These are phyloP conservation scores for Chrysogorgia sp. DNA, from an alignment of 92 coral and sea anemone species.

Conservation along the genomic window DNA sequence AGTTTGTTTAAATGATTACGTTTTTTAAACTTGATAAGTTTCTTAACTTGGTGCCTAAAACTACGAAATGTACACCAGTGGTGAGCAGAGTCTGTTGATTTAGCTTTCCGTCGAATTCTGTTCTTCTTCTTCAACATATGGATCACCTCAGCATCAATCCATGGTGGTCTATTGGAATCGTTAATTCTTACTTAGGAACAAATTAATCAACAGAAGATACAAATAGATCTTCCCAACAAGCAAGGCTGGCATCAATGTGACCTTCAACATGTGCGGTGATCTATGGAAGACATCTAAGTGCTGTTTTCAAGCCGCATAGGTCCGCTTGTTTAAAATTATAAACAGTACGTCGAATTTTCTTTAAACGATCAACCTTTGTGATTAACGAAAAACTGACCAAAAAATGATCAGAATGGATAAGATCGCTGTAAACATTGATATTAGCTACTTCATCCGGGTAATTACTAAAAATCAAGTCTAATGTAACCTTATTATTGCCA, in stretches of 20 bases:
- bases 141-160: constrained; percentile 53
- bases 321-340: constrained; percentile 42
- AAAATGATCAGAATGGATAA: constrained; percentile 30
- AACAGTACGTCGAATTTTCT: constrained; percentile 34
- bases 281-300: constrained; percentile 24
- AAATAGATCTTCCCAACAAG: constrained; percentile 21
- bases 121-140: constrained; percentile 44
- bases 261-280: constrained; percentile 12
- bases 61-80: constrained; percentile 31
- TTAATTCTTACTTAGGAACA: constrained; percentile 39
- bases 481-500: no score
- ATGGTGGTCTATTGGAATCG: constrained; percentile 54
- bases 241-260: constrained; percentile 6
- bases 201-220: constrained; percentile 35
- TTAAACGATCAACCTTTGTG: constrained; percentile 11
- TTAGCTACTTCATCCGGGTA: constrained; percentile 29
- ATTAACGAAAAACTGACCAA: not conserved
- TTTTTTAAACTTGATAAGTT: no score
- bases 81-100: constrained; percentile 14
- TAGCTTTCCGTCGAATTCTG: constrained; percentile 47
- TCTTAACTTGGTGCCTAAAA: constrained; percentile 51
- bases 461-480: not conserved
- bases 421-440: constrained; percentile 17
- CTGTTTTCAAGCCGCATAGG: constrained; percentile 22
- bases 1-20: constrained; percentile 34